Percentiles rank a stretch among this genome's conserved stretches.
Evolutionary conservation across 1,140 invertebrate genomes (phyloP).

Genomic region (Melipona quadrifasciata): DNA sequence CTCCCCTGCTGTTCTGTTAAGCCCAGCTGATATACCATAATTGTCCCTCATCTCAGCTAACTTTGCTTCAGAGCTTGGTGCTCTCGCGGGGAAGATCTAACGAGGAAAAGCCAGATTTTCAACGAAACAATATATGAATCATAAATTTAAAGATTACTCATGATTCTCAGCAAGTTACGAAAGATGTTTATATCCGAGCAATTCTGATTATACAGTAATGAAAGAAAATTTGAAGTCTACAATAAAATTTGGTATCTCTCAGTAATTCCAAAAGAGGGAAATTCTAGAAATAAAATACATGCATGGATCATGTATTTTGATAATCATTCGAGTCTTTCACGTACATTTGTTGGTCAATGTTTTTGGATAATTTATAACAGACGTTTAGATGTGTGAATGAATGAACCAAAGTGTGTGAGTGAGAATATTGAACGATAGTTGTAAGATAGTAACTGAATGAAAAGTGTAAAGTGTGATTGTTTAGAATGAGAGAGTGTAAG

Average conservation of each 20-base stretch:
- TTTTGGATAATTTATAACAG: not conserved
- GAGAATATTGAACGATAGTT: not conserved
- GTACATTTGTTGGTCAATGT: not conserved
- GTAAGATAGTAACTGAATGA: not conserved
- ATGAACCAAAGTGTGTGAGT: not conserved
- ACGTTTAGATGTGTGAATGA: not conserved
- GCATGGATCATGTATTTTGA: not conserved
- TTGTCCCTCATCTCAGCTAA: constrained; percentile 72
- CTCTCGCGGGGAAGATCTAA: constrained; percentile 77
- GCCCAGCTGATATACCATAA: constrained; percentile 78
- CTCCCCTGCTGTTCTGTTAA: constrained; percentile 84
- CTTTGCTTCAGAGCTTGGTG: constrained; percentile 69
- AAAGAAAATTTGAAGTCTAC: no score
- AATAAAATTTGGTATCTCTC: not conserved
- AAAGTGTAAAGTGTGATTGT: not conserved
- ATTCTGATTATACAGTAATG: not conserved
- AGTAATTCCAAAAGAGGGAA: not conserved
- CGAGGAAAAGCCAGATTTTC: not conserved
- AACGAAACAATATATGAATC: not conserved
- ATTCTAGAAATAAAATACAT: no score
- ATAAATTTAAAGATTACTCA: not conserved
- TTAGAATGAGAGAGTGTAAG: not conserved
- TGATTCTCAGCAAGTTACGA: not conserved
- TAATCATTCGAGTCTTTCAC: not conserved
- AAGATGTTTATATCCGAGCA: not conserved